phyloP scores from a whole-genome alignment of 2,113 vertebrate genomes.

The Cyanistes caeruleus region DNA sequence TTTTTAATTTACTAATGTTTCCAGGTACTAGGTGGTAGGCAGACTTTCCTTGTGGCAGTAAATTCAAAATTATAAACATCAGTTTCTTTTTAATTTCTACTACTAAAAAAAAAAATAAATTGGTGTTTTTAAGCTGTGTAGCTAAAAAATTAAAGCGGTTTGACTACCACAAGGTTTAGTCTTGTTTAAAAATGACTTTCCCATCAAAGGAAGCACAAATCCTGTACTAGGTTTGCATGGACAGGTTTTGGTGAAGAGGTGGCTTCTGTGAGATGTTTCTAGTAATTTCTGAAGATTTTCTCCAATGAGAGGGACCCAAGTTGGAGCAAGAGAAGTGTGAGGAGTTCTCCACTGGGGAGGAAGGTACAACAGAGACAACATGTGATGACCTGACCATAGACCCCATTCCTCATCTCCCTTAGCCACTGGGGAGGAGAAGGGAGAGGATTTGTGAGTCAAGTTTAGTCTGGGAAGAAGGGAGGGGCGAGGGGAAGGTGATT shows the following conservation, averaged over 20 bases:
- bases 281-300: not conserved
- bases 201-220: not conserved
- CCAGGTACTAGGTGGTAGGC: not conserved
- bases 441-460: not conserved
- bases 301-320: not conserved
- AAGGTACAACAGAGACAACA: not conserved
- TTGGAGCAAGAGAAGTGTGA: not conserved
- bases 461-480: not conserved
- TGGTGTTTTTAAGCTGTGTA: not conserved
- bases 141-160: not conserved
- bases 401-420: not conserved
- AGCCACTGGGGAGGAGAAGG: not conserved
- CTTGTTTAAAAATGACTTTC: not conserved
- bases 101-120: not conserved
- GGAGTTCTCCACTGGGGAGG: not conserved
- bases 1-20: conserved; percentile 12
- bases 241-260: not conserved
- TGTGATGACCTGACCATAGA: not conserved
- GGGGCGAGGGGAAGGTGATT: not conserved
- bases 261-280: not conserved
- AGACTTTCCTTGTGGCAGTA: not conserved
- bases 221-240: not conserved
- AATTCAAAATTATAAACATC: conserved; percentile 29
- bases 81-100: not conserved
- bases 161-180: not conserved